These are phyloP conservation scores for Drosophila saltans DNA, from an alignment of 1,140 invertebrate species.

Conservation along the genomic window DNA sequence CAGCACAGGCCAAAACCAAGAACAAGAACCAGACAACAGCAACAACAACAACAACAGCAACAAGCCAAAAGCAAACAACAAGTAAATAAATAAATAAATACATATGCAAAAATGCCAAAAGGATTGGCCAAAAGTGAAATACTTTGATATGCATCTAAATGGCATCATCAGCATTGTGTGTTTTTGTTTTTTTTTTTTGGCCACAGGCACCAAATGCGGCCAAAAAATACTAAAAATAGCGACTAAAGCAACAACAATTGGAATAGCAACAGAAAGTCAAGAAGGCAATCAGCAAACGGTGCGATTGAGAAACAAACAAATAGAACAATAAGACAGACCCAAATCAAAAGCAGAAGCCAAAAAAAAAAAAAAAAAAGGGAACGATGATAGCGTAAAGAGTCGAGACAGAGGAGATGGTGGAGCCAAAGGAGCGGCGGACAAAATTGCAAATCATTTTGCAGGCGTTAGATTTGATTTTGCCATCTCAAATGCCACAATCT, in stretches of 20 bases:
- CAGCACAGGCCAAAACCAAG: background rate
- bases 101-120: constrained; percentile 74
- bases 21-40: constrained; percentile 4
- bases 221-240: constrained; percentile 36
- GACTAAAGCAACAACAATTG: constrained; percentile 31
- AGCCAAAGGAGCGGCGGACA: constrained; percentile 16
- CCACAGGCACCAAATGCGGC: constrained; percentile 42
- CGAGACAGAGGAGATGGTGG: no score
- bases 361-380: background rate
- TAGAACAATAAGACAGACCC: constrained; percentile 46
- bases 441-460: constrained; percentile 67
- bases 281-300: constrained; percentile 67
- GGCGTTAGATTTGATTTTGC: constrained; percentile 60
- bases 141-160: constrained; percentile 79
- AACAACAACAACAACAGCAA: constrained; percentile 33
- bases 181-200: constrained; percentile 7
- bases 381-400: background rate
- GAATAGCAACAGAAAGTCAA: constrained; percentile 31
- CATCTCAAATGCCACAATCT: constrained; percentile 21
- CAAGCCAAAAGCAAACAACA: constrained; percentile 30
- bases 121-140: constrained; percentile 78
- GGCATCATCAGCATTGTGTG: constrained; percentile 73
- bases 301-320: constrained; percentile 69
- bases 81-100: constrained; percentile 70
- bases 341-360: constrained; percentile 29